phyloP scores from a whole-genome alignment of 2,888 invertebrate genomes.

The Balanococcus diminutus region DNA sequence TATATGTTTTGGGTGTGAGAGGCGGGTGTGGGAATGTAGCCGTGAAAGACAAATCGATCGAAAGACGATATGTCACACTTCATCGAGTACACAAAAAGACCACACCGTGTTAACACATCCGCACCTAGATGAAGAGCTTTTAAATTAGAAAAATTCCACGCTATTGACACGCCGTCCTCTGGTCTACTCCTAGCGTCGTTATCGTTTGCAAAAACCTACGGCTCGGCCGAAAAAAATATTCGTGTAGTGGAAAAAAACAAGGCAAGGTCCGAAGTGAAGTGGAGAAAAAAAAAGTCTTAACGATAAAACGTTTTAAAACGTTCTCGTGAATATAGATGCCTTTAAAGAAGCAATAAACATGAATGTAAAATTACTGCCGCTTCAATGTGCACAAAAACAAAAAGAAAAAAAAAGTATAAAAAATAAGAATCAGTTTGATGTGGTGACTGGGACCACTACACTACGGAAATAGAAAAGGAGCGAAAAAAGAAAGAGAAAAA shows the following conservation, averaged over 20 bases:
- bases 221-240: neutral
- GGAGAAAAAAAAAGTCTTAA: constrained; percentile 11
- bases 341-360: constrained; percentile 52
- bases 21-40: no score
- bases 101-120: neutral
- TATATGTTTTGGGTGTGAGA: no score
- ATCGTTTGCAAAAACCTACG: neutral
- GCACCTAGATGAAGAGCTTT: neutral
- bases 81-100: neutral
- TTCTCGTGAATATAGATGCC: constrained; percentile 35
- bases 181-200: no score
- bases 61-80: constrained; percentile 10
- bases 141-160: constrained; percentile 2
- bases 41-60: constrained; percentile 29
- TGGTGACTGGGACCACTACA: constrained; percentile 53
- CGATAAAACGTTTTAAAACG: constrained; percentile 52
- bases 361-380: constrained; percentile 52
- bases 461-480: constrained; percentile 28
- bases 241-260: neutral
- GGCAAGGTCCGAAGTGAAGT: neutral
- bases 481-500: constrained; percentile 7
- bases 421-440: constrained; percentile 52
- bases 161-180: no score
- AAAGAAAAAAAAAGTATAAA: constrained; percentile 35
- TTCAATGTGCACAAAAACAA: constrained; percentile 50